Base-by-base conservation (phyloP, 2,797 vertebrate genomes). In the Streptopelia turtur region DNA sequence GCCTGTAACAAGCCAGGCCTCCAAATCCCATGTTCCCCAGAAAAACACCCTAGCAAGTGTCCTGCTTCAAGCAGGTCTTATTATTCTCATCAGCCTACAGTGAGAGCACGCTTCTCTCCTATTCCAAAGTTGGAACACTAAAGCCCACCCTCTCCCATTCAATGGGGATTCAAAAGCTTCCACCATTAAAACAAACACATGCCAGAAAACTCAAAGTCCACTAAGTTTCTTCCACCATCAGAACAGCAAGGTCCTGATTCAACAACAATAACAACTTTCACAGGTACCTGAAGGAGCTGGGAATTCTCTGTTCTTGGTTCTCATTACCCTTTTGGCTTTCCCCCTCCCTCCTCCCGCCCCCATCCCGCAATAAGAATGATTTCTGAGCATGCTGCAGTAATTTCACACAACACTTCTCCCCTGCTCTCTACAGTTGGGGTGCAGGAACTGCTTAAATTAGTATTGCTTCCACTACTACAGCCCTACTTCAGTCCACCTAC, bases 341-440 rank as follows among this genome's bases (percentile, higher is more conserved):
- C 41, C 15, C 15, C 39, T 41, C 39, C 39, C 15, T 41, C 15
- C 41, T 13, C 41, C 41, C 16, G 6, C 41, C 41, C 41, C 41
- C 39, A 39, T 39, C 39, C 39, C 39, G 39, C 39, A 43, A 43
- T 27, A 59, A 68, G 13, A 33, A 60, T 52, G 0, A 53, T 64
- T 93, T 89, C 55, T 50, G 37, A 95, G 45, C 22, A 41, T 13
- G 0, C 50, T 55, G 17, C 35, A 71, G 41, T 60, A 66, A 70
- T 33, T 77, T 52, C 47, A 77, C 1, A 13, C 11, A 50, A 56
- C 0, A 0, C 9, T 64, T 71, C 13, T 1, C 13, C 10, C 27
- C 43, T 35, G n/a, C 30, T 70, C 60, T 35, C 30, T 16, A 23
- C 13, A 63, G 23, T 39, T 8, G 28, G 41, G 37, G 27, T 74